phyloP scores from a whole-genome alignment of 2,888 invertebrate species.

The Meiosimyza decipiens region DNA sequence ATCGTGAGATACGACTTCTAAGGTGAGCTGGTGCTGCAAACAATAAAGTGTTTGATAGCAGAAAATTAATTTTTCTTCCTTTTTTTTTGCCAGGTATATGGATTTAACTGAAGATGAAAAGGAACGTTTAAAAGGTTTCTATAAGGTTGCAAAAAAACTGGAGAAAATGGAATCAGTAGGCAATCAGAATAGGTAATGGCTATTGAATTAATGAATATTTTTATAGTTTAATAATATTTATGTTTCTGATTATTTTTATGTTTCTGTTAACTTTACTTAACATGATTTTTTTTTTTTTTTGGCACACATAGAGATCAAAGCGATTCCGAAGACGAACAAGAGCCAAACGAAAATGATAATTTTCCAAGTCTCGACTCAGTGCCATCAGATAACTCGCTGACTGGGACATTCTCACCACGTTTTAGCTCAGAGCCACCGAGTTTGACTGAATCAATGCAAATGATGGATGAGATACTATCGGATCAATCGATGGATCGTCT shows the following conservation, averaged over 20 bases:
- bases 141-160: conserved; percentile 89
- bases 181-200: conserved; percentile 72
- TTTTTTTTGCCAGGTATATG: conserved; percentile 74
- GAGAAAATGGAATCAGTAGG: conserved; percentile 88
- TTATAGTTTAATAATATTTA: too few species aligned
- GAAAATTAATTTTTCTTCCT: conserved; percentile 22
- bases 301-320: conserved; percentile 71
- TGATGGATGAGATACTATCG: conserved; percentile 86
- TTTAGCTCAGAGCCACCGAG: conserved; percentile 71
- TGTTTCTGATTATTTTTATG: too few species aligned
- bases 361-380: conserved; percentile 85
- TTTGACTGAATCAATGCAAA: conserved; percentile 88
- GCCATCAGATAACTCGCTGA: conserved; percentile 77
- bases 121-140: conserved; percentile 87
- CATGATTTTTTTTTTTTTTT: conserved; percentile 21
- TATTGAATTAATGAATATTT: too few species aligned
- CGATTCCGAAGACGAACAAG: conserved; percentile 79
- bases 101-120: conserved; percentile 93
- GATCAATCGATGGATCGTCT: conserved; percentile 86
- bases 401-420: conserved; percentile 77
- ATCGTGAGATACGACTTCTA: conserved; percentile 88
- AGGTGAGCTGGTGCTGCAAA: conserved; percentile 66
- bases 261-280: too few species aligned
- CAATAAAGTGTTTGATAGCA: neutral
- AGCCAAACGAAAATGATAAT: conserved; percentile 75